phyloP scores from a whole-genome alignment of 2,888 invertebrate genomes.

The Euplexia lucipara region DNA sequence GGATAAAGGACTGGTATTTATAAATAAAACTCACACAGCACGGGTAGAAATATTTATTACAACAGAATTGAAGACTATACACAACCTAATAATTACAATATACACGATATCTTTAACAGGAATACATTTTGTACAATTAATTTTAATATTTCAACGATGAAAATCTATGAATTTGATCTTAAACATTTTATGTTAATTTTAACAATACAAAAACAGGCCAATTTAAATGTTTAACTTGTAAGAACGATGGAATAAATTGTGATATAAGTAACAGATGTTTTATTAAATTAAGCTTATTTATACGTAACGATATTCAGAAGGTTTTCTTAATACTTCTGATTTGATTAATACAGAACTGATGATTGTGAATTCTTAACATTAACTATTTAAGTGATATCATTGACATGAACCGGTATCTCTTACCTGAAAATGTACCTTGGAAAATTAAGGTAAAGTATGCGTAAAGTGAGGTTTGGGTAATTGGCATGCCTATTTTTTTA shows the following conservation, averaged over 20 bases:
- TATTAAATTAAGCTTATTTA: slow-evolving; percentile 44
- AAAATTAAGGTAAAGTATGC: no score
- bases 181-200: slow-evolving; percentile 56
- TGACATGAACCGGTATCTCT: no score
- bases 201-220: slow-evolving; percentile 57
- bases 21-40: slow-evolving; percentile 66
- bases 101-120: slow-evolving; percentile 71
- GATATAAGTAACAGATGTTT: slow-evolving; percentile 30
- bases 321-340: slow-evolving; percentile 15
- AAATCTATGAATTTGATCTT: slow-evolving; percentile 59
- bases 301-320: slow-evolving; percentile 14
- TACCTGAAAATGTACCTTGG: no score
- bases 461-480: no score
- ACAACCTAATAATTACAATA: slow-evolving; percentile 73
- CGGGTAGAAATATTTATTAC: slow-evolving; percentile 82
- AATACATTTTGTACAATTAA: slow-evolving; percentile 72
- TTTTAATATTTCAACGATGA: slow-evolving; percentile 59
- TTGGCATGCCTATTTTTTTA: no score
- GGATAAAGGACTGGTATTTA: background rate
- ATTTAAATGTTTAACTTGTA: slow-evolving; percentile 45
- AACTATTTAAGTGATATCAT: slow-evolving; percentile 1
- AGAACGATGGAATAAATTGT: slow-evolving; percentile 56
- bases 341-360: slow-evolving; percentile 3
- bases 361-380: slow-evolving; percentile 9
- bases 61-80: slow-evolving; percentile 81